phyloP scores from a whole-genome alignment of 2,797 vertebrate genomes.

The Novumbra hubbsi region DNA sequence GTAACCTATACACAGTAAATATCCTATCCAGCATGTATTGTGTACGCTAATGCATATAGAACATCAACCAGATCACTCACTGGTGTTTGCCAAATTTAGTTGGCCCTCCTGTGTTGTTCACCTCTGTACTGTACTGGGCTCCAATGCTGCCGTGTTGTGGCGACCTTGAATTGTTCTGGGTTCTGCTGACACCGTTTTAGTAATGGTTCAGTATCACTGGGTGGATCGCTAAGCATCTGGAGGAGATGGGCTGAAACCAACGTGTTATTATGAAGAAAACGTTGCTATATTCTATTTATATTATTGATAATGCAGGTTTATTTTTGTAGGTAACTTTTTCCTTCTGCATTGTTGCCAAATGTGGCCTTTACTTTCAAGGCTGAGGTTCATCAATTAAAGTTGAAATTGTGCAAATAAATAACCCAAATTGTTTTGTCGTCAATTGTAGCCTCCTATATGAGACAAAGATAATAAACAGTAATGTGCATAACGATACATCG shows the following conservation, averaged over 20 bases:
- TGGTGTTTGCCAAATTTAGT: conserved; percentile 44
- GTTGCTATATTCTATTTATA: conserved; percentile 76
- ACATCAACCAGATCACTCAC: conserved; percentile 8
- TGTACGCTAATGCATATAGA: conserved; percentile 41
- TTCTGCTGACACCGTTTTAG: neutral
- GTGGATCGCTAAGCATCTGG: conserved; percentile 4
- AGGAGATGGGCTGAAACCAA: conserved; percentile 54
- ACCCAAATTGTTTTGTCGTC: neutral
- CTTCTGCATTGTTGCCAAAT: conserved; percentile 75
- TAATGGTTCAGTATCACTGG: neutral
- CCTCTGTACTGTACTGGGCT: neutral
- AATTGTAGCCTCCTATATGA: too few species aligned
- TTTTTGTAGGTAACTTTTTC: conserved; percentile 76
- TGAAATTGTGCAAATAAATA: conserved; percentile 63
- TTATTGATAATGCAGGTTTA: conserved; percentile 69
- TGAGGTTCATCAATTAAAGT: conserved; percentile 81
- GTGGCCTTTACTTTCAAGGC: conserved; percentile 63
- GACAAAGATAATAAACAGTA: too few species aligned
- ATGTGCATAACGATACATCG: too few species aligned
- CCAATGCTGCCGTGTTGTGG: neutral
- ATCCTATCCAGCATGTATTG: conserved; percentile 47
- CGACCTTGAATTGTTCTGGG: neutral
- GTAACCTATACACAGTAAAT: conserved; percentile 22
- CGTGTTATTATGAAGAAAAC: conserved; percentile 46
- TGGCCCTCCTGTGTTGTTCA: neutral